Base-by-base conservation (phyloP, 2,113 vertebrate genomes). In the Hippocampus abdominalis region DNA sequence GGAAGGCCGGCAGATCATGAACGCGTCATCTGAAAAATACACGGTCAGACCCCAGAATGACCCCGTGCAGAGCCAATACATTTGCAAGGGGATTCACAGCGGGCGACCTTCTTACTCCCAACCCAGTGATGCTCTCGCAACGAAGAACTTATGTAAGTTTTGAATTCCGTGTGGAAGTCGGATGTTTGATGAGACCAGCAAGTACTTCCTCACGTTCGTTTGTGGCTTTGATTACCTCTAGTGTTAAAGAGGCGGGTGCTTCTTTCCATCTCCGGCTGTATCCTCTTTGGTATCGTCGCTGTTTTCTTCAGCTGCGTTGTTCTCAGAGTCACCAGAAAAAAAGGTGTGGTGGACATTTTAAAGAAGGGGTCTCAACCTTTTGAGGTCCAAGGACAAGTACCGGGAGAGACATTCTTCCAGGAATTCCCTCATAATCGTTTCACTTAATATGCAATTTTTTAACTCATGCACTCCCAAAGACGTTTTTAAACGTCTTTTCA, bases 191-290 rank as follows among this genome's bases (percentile, higher is more conserved):
- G 53, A 9, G 9, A 27, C 16, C 20, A 23, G 1, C 1, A 56
- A 64, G 32, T 20, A 8, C 29, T 25, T 3, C 60, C 23, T 68
- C 20, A 36, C 2, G 32, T 64, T 42, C 0, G 20, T 62, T 3
- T 64, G 10, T 53, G 15, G 71, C 48, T 27, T 48, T 21, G 7
- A 32, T 60, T 32, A 21, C 40, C 51, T 74, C 23, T 57, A 92
- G 91, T 91, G 74, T 60, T 91, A 61, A 91, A 90, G 80, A 87
- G 90, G 68, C 83, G 90, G 36, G 64, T 91, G 23, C 86, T 92
- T 71, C 90, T 91, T 5, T 79, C 91, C 70, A 86, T 92, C 73
- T 88, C 89, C 42, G 89, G 89, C 32, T 86, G 66, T 42, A 42
- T 91, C 32, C 53, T 91, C 73, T 90, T 86, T 18, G 85, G 85